phyloP scores from a whole-genome alignment of 2,888 invertebrate genomes.

The Flabesymbios commensalis region DNA sequence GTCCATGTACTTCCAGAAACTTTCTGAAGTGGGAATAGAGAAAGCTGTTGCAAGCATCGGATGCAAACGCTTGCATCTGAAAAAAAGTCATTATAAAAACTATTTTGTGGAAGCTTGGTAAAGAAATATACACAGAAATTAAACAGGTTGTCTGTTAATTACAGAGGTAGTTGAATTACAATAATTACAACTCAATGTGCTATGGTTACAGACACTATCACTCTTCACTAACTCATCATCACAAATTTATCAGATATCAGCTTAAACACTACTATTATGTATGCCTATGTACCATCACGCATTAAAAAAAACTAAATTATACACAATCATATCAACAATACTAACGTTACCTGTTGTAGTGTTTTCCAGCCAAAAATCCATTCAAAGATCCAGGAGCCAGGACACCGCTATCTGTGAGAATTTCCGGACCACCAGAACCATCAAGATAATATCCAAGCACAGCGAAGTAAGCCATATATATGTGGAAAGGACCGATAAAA shows the following conservation, averaged over 20 bases:
- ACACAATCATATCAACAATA: not conserved
- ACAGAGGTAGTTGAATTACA: too few relatives aligned
- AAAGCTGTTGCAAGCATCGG: slow-evolving; percentile 28
- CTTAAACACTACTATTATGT: too few relatives aligned
- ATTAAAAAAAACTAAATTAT: not conserved
- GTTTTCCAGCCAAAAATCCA: slow-evolving; percentile 29
- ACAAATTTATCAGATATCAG: too few relatives aligned
- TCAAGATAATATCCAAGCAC: slow-evolving; percentile 32
- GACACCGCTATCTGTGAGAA: slow-evolving; percentile 31
- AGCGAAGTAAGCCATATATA: slow-evolving; percentile 32
- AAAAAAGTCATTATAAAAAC: not conserved
- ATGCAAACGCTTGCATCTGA: slow-evolving; percentile 32
- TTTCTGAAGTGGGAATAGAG: slow-evolving; percentile 21
- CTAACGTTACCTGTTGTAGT: slow-evolving; percentile 21
- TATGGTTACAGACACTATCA: too few relatives aligned
- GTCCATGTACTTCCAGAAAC: slow-evolving; percentile 8
- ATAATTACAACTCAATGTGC: too few relatives aligned
- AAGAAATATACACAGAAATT: too few relatives aligned
- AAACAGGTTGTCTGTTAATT: too few relatives aligned
- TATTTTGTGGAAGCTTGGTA: too few relatives aligned
- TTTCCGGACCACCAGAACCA: slow-evolving; percentile 30
- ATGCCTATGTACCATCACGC: too few relatives aligned
- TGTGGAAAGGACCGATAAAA: slow-evolving; percentile 33
- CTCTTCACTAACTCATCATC: too few relatives aligned
- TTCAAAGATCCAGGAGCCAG: slow-evolving; percentile 33